Evolutionary conservation across 2,113 vertebrate species (phyloP).

Genomic region (Sapayoa aenigma): DNA sequence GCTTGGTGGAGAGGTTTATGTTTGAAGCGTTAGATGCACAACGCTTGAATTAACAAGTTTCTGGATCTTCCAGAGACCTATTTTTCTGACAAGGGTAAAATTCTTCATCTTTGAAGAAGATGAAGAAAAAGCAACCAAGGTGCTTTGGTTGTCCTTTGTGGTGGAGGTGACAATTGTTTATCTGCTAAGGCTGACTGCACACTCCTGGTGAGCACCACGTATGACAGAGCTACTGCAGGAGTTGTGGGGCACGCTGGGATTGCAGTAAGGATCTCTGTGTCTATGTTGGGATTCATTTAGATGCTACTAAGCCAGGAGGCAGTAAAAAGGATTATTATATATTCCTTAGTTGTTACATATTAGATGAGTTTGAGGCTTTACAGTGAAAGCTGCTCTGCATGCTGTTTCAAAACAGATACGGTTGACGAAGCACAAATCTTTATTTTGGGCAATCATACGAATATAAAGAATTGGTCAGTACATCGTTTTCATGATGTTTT

Average conservation of each 20-base stretch:
- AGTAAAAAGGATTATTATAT: background rate
- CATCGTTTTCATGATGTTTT: background rate
- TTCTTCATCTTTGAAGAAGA: background rate
- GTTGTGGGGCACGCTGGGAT: background rate
- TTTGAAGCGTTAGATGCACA: background rate
- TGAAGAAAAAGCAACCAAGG: too few species aligned
- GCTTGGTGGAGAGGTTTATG: background rate
- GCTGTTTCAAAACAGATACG: background rate
- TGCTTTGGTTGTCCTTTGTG: background rate
- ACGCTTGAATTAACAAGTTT: background rate
- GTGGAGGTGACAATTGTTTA: background rate
- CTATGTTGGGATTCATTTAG: background rate
- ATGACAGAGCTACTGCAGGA: fast-evolving
- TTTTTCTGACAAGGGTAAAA: background rate
- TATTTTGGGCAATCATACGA: background rate
- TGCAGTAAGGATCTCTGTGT: background rate
- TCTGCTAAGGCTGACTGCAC: background rate
- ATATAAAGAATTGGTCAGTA: conserved; percentile 2
- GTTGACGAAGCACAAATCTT: conserved; percentile 17
- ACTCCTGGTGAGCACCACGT: background rate
- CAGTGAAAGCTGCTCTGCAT: background rate
- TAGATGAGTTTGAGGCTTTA: background rate
- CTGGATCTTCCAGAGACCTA: background rate
- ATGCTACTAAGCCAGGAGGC: background rate
- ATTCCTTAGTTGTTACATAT: background rate